phyloP scores from a whole-genome alignment of 2,888 invertebrate genomes.

The Trisateles emortualis region DNA sequence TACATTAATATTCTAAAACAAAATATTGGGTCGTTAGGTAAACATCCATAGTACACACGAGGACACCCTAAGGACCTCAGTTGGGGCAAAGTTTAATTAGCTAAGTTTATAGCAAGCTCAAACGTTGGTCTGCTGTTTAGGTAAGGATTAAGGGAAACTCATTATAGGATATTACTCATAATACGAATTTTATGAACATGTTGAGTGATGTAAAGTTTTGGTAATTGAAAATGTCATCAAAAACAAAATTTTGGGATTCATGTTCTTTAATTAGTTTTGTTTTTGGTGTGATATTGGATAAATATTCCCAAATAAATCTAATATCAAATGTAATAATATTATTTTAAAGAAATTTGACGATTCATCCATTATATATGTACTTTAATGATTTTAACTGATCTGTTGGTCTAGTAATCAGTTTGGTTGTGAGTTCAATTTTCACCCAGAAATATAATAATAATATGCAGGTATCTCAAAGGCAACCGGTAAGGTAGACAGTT shows the following conservation, averaged over 20 bases:
- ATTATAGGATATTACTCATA: slow-evolving; percentile 36
- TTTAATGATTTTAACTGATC: no score
- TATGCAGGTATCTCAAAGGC: no score
- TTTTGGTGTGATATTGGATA: neutral
- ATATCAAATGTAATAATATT: neutral
- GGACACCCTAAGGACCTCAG: slow-evolving; percentile 44
- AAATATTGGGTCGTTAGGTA: slow-evolving; percentile 24
- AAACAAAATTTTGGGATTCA: neutral
- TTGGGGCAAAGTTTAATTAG: slow-evolving; percentile 62
- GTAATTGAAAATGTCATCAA: neutral
- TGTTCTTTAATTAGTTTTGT: slow-evolving; percentile 4
- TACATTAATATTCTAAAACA: slow-evolving; percentile 17
- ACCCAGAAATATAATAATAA: no score
- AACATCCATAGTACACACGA: slow-evolving; percentile 17
- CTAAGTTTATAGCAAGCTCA: slow-evolving; percentile 54
- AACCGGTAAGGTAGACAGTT: no score
- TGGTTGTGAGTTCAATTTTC: no score
- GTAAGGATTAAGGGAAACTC: slow-evolving; percentile 42
- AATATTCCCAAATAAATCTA: neutral
- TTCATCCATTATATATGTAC: no score
- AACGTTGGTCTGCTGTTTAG: slow-evolving; percentile 37
- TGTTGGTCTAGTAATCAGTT: no score
- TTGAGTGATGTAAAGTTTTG: neutral
- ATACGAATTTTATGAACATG: slow-evolving; percentile 16
- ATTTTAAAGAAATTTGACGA: no score